A percentile compares a stretch with the other conserved stretches of the same genome.
phyloP scores from a whole-genome alignment of 2,888 invertebrate genomes.

The Drosophila helvetica region DNA sequence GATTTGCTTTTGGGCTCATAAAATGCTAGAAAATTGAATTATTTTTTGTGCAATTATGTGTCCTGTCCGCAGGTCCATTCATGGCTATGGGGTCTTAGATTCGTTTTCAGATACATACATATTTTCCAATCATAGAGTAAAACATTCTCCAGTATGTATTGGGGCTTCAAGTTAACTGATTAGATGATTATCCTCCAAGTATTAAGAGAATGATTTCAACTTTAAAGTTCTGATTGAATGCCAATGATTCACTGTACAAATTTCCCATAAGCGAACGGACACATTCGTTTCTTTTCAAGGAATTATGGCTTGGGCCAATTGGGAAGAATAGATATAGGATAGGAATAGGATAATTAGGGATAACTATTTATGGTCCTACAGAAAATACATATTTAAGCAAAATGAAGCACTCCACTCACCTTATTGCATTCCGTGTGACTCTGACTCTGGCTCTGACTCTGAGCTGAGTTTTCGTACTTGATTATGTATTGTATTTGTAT shows the following conservation, averaged over 20 bases:
- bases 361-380: neutral
- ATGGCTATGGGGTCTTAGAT: neutral
- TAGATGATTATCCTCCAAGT: no score
- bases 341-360: no score
- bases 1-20: constrained; percentile 74
- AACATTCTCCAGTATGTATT: no score
- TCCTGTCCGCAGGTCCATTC: neutral
- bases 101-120: neutral
- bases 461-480: constrained; percentile 28
- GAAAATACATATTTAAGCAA: neutral
- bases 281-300: no score
- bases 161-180: neutral
- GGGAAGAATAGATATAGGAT: no score
- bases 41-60: constrained; percentile 52
- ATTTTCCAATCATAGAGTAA: neutral
- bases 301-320: no score
- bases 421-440: constrained; percentile 44
- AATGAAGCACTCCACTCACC: constrained; percentile 41
- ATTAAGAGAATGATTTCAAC: no score
- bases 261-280: neutral
- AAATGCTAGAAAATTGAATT: constrained; percentile 78
- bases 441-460: constrained; percentile 39
- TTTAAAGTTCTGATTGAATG: no score
- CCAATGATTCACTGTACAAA: neutral
- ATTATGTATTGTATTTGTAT: constrained; percentile 34